Base-by-base conservation (phyloP, 2,888 invertebrate species). In the Allacma fusca region DNA sequence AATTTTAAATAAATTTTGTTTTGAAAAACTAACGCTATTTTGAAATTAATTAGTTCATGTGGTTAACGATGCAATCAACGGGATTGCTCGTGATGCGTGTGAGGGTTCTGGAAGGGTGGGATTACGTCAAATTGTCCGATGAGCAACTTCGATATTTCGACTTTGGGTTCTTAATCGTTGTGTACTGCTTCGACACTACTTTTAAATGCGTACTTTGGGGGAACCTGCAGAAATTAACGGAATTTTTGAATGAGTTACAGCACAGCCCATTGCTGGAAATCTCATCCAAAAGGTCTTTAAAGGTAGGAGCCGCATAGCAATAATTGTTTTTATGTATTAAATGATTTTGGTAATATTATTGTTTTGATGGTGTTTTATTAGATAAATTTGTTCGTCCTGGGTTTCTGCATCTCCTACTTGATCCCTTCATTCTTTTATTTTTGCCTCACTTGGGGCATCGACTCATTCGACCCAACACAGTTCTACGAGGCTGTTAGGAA, bases 371-470 rank as follows among this genome's bases (percentile, higher is more conserved):
- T n/a, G n/a, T n/a, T n/a, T n/a, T n/a, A 24, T 5, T 24, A 69
- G 69, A 69, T 24, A 4, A 12, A 13, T 23, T 5, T 71, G 0
- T 57, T 71, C 24, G 12, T 19, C 1, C 19, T 28, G 0, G 50
- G 1, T 24, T 44, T 71, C n/a, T 71, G 57, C 29, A 71, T 71
- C 26, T 26, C 57, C 21, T 71, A 71, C 28, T 21, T 71, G 12
- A 71, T 57, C 24, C 71, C 71, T 5, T 71, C 71, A 13, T 71
- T 71, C 71, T 71, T 71, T 29, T 71, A 71, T 44, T 71, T 71
- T n/a, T 71, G 71, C 29, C 71, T 71, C 71, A 71, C 50, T 1
- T 71, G 71, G 71, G 71, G 71, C 13, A 71, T 71, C 13, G 57
- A 71, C 71, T 57, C 71, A 16, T 57, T 50, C 28, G 28, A 71